phyloP scores from a whole-genome alignment of 2,888 invertebrate species.

The Nipponacmea schrenckii region DNA sequence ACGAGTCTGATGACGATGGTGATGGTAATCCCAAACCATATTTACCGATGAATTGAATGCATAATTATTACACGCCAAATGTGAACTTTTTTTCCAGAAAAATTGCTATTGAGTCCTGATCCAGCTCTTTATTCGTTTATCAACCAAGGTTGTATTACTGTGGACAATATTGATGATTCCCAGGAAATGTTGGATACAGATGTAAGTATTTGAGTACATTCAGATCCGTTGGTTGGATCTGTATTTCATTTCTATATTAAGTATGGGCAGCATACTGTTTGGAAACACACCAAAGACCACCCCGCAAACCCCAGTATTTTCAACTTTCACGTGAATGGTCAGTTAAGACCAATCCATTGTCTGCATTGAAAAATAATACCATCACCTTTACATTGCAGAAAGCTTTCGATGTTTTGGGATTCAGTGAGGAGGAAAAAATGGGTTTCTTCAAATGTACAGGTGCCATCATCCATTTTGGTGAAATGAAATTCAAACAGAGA shows the following conservation, averaged over 20 bases:
- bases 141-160: constrained; percentile 92
- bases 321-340: no score
- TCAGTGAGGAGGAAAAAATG: constrained; percentile 90
- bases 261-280: no score
- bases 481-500: constrained; percentile 98
- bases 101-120: constrained; percentile 84
- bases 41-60: no score
- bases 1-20: no score
- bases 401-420: constrained; percentile 98
- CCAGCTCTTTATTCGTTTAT: constrained; percentile 82
- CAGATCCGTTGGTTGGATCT: no score
- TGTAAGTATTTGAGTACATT: constrained; percentile 22
- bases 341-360: no score
- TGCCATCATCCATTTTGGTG: constrained; percentile 99
- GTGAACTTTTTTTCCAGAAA: constrained; percentile 72
- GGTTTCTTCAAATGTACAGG: constrained; percentile 95
- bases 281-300: no score
- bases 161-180: constrained; percentile 92
- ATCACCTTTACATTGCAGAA: constrained; percentile 74
- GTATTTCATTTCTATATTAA: no score
- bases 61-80: no score
- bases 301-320: no score
- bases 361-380: no score
- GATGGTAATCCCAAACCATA: background rate
- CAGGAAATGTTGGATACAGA: constrained; percentile 79